A percentile compares a stretch with the other conserved stretches of the same genome.
Evolutionary conservation across 2,113 vertebrate genomes (phyloP).

Genomic region (Phalacrocorax brasilianus): DNA sequence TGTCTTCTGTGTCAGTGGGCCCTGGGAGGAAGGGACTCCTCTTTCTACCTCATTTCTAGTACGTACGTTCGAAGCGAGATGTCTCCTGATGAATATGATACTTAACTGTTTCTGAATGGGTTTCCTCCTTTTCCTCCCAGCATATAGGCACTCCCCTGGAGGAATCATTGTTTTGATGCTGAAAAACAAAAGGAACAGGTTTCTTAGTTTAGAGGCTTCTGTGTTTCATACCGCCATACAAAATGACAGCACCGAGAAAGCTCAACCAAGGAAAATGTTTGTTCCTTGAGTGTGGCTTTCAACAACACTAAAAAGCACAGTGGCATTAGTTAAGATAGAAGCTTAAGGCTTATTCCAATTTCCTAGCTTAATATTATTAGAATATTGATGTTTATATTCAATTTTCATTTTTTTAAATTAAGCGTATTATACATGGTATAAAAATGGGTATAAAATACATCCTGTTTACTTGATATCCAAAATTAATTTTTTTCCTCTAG

Average conservation of each 20-base stretch:
- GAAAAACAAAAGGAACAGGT: constrained; percentile 60
- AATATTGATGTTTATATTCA: constrained; percentile 53
- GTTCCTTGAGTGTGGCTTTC: constrained; percentile 36
- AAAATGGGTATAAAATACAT: constrained; percentile 43
- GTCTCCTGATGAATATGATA: constrained; percentile 1
- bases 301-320: constrained; percentile 12
- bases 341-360: constrained; percentile 39
- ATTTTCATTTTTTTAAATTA: constrained; percentile 58
- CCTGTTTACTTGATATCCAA: constrained; percentile 19
- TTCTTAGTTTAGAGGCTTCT: neutral
- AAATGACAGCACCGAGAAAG: neutral
- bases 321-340: constrained; percentile 56
- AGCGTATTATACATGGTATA: neutral
- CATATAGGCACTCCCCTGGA: constrained; percentile 92
- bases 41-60: neutral
- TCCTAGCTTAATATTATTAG: constrained; percentile 64
- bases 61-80: accelerated
- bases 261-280: neutral
- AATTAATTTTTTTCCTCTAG: neutral
- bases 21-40: neutral
- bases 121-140: constrained; percentile 92
- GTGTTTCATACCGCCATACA: neutral
- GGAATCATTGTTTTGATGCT: constrained; percentile 88
- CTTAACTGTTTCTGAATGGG: constrained; percentile 96
- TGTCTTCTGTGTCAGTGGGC: neutral